Conservation (phyloP, 2,888 invertebrate species). For the Taphrorychus bicolor region DNA sequence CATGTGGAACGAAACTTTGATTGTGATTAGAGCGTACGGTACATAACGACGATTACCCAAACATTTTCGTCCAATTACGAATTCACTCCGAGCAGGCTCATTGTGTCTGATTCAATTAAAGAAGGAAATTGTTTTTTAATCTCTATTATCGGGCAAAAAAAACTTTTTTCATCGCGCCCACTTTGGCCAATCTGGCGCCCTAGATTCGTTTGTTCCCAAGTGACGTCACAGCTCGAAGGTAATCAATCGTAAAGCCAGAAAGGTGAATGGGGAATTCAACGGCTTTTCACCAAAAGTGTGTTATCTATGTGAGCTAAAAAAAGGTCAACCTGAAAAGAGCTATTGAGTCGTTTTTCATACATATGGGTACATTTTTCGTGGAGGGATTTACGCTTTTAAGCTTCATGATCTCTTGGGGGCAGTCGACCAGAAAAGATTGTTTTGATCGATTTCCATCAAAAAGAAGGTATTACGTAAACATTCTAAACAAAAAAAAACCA, state of each 20-base stretch:
- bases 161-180: not conserved
- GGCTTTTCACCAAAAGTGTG: not conserved
- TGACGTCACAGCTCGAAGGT: not conserved
- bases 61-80: not conserved
- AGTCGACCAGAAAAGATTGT: too few species aligned
- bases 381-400: not conserved
- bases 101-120: not conserved
- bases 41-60: not conserved
- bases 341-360: not conserved
- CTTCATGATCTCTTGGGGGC: not conserved
- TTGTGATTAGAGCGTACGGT: not conserved
- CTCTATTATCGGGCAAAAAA: not conserved
- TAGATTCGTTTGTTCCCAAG: not conserved
- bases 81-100: not conserved
- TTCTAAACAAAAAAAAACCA: not conserved
- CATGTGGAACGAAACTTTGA: constrained; percentile 1
- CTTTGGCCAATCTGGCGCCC: not conserved
- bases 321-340: not conserved
- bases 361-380: not conserved
- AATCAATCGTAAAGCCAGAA: not conserved
- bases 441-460: not conserved
- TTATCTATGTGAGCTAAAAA: not conserved
- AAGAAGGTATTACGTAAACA: not conserved
- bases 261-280: not conserved
- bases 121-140: not conserved